Evolutionary conservation across 2,113 vertebrate genomes (phyloP).

Genomic region (Ellobius talpinus): DNA sequence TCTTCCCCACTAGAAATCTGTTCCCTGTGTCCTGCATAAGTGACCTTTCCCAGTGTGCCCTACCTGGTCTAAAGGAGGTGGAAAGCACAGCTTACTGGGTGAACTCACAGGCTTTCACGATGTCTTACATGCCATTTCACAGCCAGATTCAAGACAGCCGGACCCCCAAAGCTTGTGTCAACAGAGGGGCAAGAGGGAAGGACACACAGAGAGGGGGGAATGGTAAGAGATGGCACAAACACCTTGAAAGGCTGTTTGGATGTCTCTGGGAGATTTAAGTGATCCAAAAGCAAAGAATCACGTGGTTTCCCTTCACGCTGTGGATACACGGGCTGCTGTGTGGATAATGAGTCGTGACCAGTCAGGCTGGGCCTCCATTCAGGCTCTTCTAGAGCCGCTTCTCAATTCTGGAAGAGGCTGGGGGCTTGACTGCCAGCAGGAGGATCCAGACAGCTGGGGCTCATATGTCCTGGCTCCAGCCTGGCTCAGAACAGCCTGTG

Average conservation of each 20-base stretch:
- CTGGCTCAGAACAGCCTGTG: neutral
- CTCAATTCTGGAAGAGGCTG: neutral
- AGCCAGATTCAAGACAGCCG: neutral
- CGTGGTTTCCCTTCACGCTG: neutral
- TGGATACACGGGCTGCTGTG: neutral
- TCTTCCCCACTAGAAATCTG: neutral
- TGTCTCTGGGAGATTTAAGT: neutral
- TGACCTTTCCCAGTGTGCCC: neutral
- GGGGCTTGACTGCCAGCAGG: neutral
- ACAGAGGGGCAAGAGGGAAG: neutral
- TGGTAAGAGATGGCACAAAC: too few species aligned
- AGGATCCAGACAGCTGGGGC: constrained; percentile 27
- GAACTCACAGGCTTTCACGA: neutral
- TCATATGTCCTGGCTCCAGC: neutral
- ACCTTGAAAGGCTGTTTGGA: too few species aligned
- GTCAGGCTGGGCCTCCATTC: neutral
- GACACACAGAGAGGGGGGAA: neutral
- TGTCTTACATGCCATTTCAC: neutral
- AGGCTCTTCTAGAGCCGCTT: neutral
- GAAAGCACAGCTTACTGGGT: neutral
- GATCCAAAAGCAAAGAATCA: neutral
- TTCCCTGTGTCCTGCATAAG: neutral
- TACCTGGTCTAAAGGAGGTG: neutral
- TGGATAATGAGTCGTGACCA: neutral
- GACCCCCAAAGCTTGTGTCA: neutral